phyloP scores from a whole-genome alignment of 2,888 invertebrate genomes.

The Andrena bucephala region DNA sequence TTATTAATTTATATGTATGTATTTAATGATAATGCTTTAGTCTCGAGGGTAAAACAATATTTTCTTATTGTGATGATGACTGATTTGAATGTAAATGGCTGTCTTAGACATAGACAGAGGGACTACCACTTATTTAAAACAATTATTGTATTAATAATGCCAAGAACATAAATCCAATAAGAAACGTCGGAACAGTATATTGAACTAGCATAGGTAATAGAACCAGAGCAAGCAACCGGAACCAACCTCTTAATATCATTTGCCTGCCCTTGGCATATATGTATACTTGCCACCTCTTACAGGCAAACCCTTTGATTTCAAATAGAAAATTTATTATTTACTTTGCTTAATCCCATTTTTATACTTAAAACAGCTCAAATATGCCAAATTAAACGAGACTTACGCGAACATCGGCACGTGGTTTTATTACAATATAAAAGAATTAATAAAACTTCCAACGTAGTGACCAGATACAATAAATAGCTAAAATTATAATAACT shows the following conservation, averaged over 20 bases:
- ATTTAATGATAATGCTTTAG: background rate
- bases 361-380: background rate
- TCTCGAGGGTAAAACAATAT: background rate
- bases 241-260: conserved; percentile 61
- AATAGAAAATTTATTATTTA: background rate
- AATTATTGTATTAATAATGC: background rate
- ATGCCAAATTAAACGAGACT: background rate
- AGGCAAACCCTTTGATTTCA: conserved; percentile 28
- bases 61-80: background rate
- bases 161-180: conserved; percentile 24
- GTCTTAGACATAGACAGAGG: background rate
- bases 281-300: conserved; percentile 10
- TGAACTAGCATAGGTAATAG: conserved; percentile 28
- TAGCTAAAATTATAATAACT: too few relatives aligned
- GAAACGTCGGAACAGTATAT: conserved; percentile 37
- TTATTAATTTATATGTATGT: conserved; percentile 12
- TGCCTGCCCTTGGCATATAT: conserved; percentile 59
- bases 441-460: too few relatives aligned
- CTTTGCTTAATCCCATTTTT: background rate
- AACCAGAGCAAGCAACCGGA: conserved; percentile 53
- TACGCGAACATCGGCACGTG: too few relatives aligned
- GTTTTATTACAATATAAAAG: too few relatives aligned
- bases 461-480: too few relatives aligned
- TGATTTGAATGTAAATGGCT: conserved; percentile 31
- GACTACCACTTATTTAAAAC: background rate